Evolutionary conservation across 64 coral and sea anemone species (phyloP).

Genomic region (Astreopora myriophthalma): DNA sequence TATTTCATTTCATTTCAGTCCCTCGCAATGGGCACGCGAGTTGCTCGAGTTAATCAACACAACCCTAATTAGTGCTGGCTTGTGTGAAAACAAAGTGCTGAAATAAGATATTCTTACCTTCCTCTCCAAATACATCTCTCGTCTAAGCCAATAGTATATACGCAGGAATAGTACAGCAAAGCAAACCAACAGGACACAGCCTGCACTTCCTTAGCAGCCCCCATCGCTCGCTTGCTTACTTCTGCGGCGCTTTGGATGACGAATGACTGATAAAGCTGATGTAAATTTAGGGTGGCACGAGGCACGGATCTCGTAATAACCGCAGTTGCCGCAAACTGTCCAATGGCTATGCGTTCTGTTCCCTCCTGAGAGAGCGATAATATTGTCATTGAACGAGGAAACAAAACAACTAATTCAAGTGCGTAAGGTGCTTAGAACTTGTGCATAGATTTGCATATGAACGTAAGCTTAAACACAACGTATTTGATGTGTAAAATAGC

Average conservation of each 20-base stretch:
- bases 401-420: conserved; percentile 54
- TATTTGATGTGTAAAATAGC: conserved; percentile 33
- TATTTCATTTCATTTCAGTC: neutral
- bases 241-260: neutral
- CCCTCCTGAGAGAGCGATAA: conserved; percentile 22
- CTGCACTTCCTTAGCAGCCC: neutral
- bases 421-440: conserved; percentile 11
- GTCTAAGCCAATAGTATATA: neutral
- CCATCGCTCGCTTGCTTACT: neutral
- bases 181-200: neutral
- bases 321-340: conserved; percentile 15
- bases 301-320: conserved; percentile 10
- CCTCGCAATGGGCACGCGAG: conserved; percentile 1
- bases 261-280: neutral
- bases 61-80: neutral
- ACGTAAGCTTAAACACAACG: neutral
- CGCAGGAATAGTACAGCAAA: neutral
- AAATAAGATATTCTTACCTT: neutral
- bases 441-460: conserved; percentile 30
- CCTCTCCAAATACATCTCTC: conserved; percentile 30
- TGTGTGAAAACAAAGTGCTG: neutral
- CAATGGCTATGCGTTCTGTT: neutral
- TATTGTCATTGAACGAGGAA: conserved; percentile 11
- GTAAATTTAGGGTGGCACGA: conserved; percentile 12
- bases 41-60: neutral